Conservation (phyloP, 2,888 invertebrate species). For the Hypsopygia costalis region DNA sequence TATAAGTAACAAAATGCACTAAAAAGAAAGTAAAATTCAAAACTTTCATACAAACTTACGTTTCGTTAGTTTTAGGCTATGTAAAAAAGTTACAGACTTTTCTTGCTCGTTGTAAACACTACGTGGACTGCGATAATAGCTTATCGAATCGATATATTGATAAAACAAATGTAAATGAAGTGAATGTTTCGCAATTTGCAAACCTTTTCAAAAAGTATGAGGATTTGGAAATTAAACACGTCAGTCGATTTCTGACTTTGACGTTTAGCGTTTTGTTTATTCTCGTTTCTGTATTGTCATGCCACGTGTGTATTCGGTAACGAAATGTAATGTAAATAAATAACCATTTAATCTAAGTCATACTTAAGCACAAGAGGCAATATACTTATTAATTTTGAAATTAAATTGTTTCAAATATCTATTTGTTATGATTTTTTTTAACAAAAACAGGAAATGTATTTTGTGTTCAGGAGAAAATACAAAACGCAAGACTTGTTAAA, state of each 20-base stretch:
- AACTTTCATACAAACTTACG: conserved; percentile 12
- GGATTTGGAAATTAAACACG: conserved; percentile 38
- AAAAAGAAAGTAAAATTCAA: conserved; percentile 8
- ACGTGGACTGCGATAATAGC: conserved; percentile 59
- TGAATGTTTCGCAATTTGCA: conserved; percentile 34
- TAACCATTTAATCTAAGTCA: too few species aligned
- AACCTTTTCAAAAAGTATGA: conserved; percentile 45
- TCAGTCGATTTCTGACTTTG: conserved; percentile 35
- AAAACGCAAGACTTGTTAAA: too few species aligned
- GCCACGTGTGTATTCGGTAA: too few species aligned
- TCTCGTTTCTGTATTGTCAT: too few species aligned
- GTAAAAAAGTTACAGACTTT: conserved; percentile 33
- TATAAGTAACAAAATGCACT: not conserved
- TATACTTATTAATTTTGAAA: too few species aligned
- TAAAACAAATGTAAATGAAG: conserved; percentile 32
- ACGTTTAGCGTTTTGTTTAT: conserved; percentile 28
- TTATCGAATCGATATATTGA: conserved; percentile 54
- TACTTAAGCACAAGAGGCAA: too few species aligned
- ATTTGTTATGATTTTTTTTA: too few species aligned
- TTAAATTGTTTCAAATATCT: too few species aligned
- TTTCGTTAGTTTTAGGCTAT: conserved; percentile 22
- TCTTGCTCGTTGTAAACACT: conserved; percentile 42
- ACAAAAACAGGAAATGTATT: too few species aligned
- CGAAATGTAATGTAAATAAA: too few species aligned
- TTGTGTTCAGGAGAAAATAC: too few species aligned